A percentile compares a stretch with the other conserved stretches of the same genome.
Evolutionary conservation across 2,113 vertebrate species (phyloP).

Genomic region (Chaetops frenatus): DNA sequence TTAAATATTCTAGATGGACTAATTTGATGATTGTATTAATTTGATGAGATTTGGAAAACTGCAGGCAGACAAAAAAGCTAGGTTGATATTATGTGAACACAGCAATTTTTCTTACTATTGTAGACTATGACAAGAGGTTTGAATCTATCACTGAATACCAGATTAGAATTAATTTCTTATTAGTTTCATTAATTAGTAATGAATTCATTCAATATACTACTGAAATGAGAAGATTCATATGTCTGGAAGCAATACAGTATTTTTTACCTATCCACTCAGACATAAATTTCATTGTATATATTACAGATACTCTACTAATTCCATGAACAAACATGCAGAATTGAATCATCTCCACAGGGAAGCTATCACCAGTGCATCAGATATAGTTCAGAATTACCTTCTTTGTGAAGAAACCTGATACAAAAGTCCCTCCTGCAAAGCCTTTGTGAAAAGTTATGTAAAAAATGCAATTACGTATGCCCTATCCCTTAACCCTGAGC

Average conservation of each 20-base stretch:
- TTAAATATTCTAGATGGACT: not conserved
- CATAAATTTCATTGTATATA: not conserved
- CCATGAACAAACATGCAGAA: not conserved
- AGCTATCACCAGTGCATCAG: not conserved
- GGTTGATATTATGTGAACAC: not conserved
- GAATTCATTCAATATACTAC: not conserved
- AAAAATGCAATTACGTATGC: not conserved
- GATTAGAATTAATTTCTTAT: not conserved
- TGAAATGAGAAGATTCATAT: not conserved
- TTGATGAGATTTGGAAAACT: not conserved
- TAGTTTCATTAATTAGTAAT: not conserved
- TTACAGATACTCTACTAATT: not conserved
- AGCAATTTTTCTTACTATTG: not conserved
- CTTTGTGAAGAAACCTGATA: not conserved
- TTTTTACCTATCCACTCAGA: not conserved
- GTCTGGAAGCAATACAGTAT: not conserved
- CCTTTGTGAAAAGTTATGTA: constrained; percentile 10
- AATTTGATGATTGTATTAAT: not conserved
- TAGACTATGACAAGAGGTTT: not conserved
- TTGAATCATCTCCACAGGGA: not conserved
- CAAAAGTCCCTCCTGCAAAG: not conserved
- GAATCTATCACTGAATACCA: not conserved
- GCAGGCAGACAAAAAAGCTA: not conserved
- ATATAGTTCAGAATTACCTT: not conserved
- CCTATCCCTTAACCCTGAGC: not conserved